phyloP scores from a whole-genome alignment of 2,888 invertebrate genomes.

The Elysia crispata region DNA sequence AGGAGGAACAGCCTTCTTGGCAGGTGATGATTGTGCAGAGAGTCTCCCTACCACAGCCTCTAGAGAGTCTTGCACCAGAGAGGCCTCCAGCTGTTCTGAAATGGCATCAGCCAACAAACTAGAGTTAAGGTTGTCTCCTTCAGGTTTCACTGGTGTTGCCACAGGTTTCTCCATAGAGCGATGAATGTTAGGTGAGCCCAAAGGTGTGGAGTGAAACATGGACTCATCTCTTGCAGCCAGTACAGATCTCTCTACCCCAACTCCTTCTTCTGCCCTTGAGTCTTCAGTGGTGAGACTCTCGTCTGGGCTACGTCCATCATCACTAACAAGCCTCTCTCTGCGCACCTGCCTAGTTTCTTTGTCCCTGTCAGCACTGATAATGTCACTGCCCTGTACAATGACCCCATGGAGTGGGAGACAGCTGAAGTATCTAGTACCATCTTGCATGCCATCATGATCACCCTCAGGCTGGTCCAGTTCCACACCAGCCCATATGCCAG shows the following conservation, averaged over 20 bases:
- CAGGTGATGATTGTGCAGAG: conserved; percentile 52
- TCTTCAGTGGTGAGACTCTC: conserved; percentile 53
- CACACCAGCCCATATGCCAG: conserved; percentile 72
- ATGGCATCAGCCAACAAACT: conserved; percentile 64
- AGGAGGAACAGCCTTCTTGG: conserved; percentile 19
- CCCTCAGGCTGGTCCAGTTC: conserved; percentile 67
- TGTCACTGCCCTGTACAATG: conserved; percentile 66
- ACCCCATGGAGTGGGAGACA: conserved; percentile 65
- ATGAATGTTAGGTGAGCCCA: not conserved
- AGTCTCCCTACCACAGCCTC: conserved; percentile 59
- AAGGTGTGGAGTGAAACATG: conserved; percentile 30
- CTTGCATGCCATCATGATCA: conserved; percentile 63
- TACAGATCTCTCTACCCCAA: conserved; percentile 37
- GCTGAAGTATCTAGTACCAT: conserved; percentile 65
- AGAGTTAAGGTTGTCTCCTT: conserved; percentile 31
- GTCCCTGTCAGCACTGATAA: conserved; percentile 24
- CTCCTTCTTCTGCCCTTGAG: conserved; percentile 51
- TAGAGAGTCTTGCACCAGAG: conserved; percentile 63
- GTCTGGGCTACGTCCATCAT: conserved; percentile 45
- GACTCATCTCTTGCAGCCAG: conserved; percentile 18
- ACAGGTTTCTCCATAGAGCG: not conserved
- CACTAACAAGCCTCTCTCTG: not conserved
- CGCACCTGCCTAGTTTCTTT: conserved; percentile 11
- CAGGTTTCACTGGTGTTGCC: conserved; percentile 29
- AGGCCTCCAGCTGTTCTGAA: conserved; percentile 64